Base-by-base conservation (phyloP, 1,140 invertebrate genomes). In the Drosophila watanabei region DNA sequence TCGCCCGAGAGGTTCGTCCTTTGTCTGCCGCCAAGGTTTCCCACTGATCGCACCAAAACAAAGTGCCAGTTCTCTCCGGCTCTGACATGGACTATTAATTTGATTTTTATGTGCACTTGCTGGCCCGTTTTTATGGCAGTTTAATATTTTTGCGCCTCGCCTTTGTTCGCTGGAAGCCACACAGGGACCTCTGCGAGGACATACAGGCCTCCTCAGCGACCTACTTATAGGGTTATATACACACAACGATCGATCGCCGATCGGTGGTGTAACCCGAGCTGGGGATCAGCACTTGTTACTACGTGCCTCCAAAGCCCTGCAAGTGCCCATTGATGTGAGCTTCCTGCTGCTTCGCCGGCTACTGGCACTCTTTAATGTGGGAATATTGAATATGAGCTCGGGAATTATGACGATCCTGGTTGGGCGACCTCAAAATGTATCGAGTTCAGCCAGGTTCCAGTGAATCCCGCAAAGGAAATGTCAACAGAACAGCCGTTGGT, bases 21-120 rank as follows among this genome's bases (percentile, higher is more conserved):
- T 90, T 89, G 84, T 87, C 52, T 43, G 56, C 61, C 59, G 43
- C 58, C 64, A 46, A 64, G 83, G 86, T 91, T 89, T 89, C 86
- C 86, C 86, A 89, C 86, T 89, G 86, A 70, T 89, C 49, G 79
- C 75, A 89, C 79, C 86, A 89, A 89, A 89, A 89, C 87, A 89
- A 89, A 90, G 86, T 90, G 82, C 82, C 79, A 82, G 75, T 48
- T 76, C 52, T 16, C 33, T 60, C 61, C 57, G 76, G 71, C 78
- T 84, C 73, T 69, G 85, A 85, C 85, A 82, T 85, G 79, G 68
- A 82, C 86, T 86, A 90, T 89, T 89, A 89, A 89, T 89, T 89
- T 82, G 82, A 89, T 89, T 89, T 73, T 89, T 89, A 89, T 85
- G 85, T 90, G 82, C 85, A 89, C 82, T 89, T 89, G 82, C 69